Conservation (phyloP, 1,140 invertebrate species). For the Cryptotermes secundus region DNA sequence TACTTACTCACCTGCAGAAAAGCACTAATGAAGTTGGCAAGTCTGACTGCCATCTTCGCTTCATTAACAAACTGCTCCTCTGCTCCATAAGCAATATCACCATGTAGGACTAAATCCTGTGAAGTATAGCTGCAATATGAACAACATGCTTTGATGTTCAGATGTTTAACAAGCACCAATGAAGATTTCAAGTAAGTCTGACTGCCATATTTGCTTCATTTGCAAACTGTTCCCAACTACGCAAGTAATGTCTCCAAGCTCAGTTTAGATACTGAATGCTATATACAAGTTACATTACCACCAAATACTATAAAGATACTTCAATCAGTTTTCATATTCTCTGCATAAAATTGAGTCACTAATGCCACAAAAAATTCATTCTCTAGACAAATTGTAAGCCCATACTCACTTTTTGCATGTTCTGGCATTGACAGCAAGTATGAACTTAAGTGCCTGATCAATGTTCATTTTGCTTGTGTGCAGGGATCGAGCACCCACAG, state of each 20-base stretch:
- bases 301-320: neutral
- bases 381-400: neutral
- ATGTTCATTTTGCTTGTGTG: conserved; percentile 69
- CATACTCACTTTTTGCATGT: conserved; percentile 67
- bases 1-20: conserved; percentile 74
- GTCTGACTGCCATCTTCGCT: conserved; percentile 89
- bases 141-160: neutral
- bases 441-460: conserved; percentile 74
- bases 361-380: too few relatives aligned
- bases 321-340: neutral
- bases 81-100: conserved; percentile 82
- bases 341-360: too few relatives aligned
- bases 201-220: too few relatives aligned
- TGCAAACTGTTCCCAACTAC: too few relatives aligned
- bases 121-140: conserved; percentile 60
- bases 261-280: too few relatives aligned
- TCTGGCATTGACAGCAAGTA: conserved; percentile 66
- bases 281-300: conserved; percentile 22
- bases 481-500: conserved; percentile 60
- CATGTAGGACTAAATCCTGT: conserved; percentile 72
- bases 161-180: too few relatives aligned
- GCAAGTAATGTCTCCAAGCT: too few relatives aligned
- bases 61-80: conserved; percentile 90
- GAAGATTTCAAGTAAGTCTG: too few relatives aligned
- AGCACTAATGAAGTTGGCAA: conserved; percentile 93